A percentile compares a stretch with the other conserved stretches of the same genome.
phyloP scores from a whole-genome alignment of 1,140 invertebrate species.

The Camponotus floridanus region DNA sequence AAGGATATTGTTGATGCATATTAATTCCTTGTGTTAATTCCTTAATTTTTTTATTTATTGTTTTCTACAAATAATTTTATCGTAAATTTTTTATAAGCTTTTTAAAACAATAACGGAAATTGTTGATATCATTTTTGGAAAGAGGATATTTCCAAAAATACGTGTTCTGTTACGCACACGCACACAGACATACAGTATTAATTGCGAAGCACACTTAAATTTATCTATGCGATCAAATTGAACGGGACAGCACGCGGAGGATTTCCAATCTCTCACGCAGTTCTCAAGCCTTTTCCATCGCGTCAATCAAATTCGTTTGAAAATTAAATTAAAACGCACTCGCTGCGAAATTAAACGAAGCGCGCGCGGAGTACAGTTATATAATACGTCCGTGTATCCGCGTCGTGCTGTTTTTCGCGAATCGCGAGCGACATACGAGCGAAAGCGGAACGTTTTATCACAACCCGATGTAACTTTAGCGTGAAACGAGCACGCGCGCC shows the following conservation, averaged over 20 bases:
- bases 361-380: not conserved
- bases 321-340: conserved; percentile 56
- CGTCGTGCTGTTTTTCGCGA: not conserved
- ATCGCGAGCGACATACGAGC: not conserved
- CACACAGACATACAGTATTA: not conserved
- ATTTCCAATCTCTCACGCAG: not conserved
- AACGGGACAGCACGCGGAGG: conserved; percentile 12
- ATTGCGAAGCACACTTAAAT: not conserved
- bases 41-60: not conserved
- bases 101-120: not conserved
- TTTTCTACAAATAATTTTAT: not conserved
- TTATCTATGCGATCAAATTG: conserved; percentile 22
- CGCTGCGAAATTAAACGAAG: conserved; percentile 38
- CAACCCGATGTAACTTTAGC: conserved; percentile 29
- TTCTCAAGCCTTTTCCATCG: conserved; percentile 38
- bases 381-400: no score
- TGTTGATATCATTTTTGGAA: not conserved
- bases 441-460: conserved; percentile 31
- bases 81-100: not conserved
- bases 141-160: not conserved
- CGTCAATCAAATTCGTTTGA: conserved; percentile 47
- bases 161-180: not conserved
- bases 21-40: no score
- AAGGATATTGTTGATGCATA: conserved; percentile 16
- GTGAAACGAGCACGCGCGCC: conserved; percentile 42